Base-by-base conservation (phyloP, 2,888 invertebrate species). In the Archaeoteleia sp. region DNA sequence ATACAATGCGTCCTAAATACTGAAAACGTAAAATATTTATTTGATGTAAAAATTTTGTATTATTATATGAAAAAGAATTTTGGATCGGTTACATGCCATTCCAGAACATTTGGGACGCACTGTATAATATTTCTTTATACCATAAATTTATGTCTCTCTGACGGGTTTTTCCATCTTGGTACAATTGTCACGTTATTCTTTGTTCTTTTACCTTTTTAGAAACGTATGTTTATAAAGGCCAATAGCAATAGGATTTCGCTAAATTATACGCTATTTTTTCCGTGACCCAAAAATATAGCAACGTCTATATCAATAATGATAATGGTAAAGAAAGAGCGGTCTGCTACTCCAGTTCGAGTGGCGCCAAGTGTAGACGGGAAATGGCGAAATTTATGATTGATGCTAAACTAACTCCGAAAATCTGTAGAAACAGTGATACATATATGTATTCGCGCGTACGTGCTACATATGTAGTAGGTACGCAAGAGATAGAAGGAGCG, bases 341-440 rank as follows among this genome's bases (percentile, higher is more conserved):
- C 65, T 66, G 51, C 40, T 65, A 66, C 55, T 55, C 65, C 49
- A 69, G 53, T 53, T 61, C 55, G 69, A 57, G 60, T 53, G 69
- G 69, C 69, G 69, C 65, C 69, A 61, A 53, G 55, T 43, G 63
- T 35, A 71, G 67, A 61, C 65, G 51, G 67, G 30, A 61, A 65
- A 70, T 57, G 67, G 46, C 70, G 53, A 58, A 65, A 68, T 65
- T 60, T 63, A 60, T 68, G 68, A 68, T 68, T 62, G 67, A 68
- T 68, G 51, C 51, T 65, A 65, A 20, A 57, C 58, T 45, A 53
- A 45, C 62, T 53, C 32, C 46, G 58, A 68, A 68, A 62, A 58
- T 63, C 58, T 62, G 62, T 53, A 23, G 58, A 53, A 62, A 43
- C 58, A 34, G 42, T 42, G 12, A 32, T 42, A 34, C 6, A 12